Conservation (phyloP, 2,113 vertebrate species). For the Ptyas mucosa region DNA sequence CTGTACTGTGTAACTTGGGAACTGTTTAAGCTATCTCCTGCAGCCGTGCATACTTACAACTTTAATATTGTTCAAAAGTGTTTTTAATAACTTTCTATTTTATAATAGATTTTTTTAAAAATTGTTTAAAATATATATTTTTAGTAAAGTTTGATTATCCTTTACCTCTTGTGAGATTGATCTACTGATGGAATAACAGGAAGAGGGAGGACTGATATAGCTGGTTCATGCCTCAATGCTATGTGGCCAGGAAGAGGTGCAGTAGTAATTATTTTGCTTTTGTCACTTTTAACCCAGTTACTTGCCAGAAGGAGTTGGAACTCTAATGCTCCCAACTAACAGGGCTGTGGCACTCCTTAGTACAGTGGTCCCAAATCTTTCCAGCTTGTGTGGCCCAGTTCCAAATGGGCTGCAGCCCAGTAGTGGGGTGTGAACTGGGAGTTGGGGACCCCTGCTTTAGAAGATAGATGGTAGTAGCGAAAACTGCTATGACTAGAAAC, state of each 20-base stretch:
- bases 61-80: neutral
- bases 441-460: neutral
- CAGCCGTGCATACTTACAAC: neutral
- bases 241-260: neutral
- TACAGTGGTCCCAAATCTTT: no score
- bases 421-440: no score
- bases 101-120: neutral
- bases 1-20: neutral
- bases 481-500: neutral
- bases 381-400: no score
- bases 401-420: no score
- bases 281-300: neutral
- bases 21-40: neutral
- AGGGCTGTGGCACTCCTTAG: neutral
- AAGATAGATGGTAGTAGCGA: neutral
- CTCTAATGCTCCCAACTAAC: neutral
- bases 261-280: neutral
- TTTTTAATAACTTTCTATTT: neutral
- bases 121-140: neutral
- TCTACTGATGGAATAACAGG: neutral
- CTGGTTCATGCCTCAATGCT: neutral
- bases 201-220: neutral
- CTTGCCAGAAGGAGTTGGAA: neutral
- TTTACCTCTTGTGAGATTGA: neutral
- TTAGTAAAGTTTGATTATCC: neutral